A percentile compares a stretch with the other conserved stretches of the same genome.
Conservation (phyloP, 1,140 invertebrate genomes). For the Magallana gigas region DNA sequence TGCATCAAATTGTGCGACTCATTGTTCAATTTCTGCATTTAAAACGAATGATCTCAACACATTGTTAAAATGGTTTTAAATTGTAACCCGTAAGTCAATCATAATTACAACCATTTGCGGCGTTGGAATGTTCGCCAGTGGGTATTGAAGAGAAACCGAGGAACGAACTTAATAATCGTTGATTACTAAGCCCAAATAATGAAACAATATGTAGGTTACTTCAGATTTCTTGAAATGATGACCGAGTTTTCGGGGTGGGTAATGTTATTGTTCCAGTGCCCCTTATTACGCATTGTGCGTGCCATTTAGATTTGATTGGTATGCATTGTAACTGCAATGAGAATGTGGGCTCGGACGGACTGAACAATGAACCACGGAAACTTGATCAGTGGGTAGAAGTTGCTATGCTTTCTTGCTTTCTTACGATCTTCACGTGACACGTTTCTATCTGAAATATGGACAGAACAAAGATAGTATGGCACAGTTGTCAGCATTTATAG, state of each 20-base stretch:
- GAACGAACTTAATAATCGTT: neutral
- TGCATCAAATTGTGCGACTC: constrained; percentile 10
- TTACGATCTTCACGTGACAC: constrained; percentile 14
- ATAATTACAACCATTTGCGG: constrained; percentile 7
- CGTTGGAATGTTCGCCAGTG: constrained; percentile 16
- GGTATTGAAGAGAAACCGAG: constrained; percentile 18
- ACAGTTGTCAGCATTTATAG: too few species aligned
- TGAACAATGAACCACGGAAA: neutral
- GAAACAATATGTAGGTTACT: constrained; percentile 32
- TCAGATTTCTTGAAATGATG: neutral
- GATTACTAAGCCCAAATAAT: constrained; percentile 12
- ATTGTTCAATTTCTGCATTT: constrained; percentile 36
- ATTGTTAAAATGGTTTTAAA: constrained; percentile 30
- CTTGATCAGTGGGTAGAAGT: neutral
- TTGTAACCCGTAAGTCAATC: constrained; percentile 29
- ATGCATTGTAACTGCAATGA: constrained; percentile 28
- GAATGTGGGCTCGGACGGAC: neutral
- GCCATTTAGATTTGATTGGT: constrained; percentile 32
- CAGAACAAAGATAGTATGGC: neutral
- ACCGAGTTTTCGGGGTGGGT: constrained; percentile 14
- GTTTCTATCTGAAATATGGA: neutral
- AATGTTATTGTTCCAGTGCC: constrained; percentile 2
- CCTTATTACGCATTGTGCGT: constrained; percentile 17
- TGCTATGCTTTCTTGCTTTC: constrained; percentile 22
- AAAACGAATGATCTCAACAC: constrained; percentile 5